Base-by-base conservation (phyloP, 2,888 invertebrate species). In the Troilus luridus region DNA sequence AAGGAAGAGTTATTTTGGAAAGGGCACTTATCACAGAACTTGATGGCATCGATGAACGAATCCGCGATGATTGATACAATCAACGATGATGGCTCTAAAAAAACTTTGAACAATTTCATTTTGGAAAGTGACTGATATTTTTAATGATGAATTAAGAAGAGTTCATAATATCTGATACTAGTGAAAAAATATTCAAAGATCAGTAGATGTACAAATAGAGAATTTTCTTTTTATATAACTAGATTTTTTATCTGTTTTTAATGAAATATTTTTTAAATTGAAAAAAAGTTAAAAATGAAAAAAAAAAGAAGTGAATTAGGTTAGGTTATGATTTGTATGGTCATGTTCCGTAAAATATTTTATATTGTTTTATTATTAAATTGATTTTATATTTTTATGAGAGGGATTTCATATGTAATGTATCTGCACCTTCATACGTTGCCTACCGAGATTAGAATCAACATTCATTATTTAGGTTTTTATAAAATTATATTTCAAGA, bases 1-100 rank as follows among this genome's bases (percentile, higher is more conserved):
- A 99, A 95, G 99, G 99, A 0, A 95, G 98, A 90, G 98, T 99
- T 0, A 99, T 99, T 93, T 95, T 99, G 92, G 99, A 99, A 94
- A 95, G 99, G 93, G 99, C 99, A 21, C 95, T 99, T 17, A 98
- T 99, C 54, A 98, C 98, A 7, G 99, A 99, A 94, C 97, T 97
- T 92, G 99, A 99, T 94, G 99, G 99, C 17, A 96, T 97, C 94
- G 96, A 96, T 91, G 96, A 96, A 93, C 94, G 95, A 93, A 94
- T 95, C 94, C 95, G 94, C 93, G 94, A 94, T 91, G 93, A 94
- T 92, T 93, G 88, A 88, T 88, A 10, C 14, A n/a, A 54, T 54
- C 21, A 64, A 21, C 8, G 19, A 62, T 41, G 41, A 41, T 41
- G 41, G 41, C 41, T 41, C 41, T 41, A 85, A 54, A 81, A 10